Evolutionary conservation across 2,797 vertebrate genomes (phyloP), one percentile per base, ranked within the genome.

Genomic region (Selene dorsalis): DNA sequence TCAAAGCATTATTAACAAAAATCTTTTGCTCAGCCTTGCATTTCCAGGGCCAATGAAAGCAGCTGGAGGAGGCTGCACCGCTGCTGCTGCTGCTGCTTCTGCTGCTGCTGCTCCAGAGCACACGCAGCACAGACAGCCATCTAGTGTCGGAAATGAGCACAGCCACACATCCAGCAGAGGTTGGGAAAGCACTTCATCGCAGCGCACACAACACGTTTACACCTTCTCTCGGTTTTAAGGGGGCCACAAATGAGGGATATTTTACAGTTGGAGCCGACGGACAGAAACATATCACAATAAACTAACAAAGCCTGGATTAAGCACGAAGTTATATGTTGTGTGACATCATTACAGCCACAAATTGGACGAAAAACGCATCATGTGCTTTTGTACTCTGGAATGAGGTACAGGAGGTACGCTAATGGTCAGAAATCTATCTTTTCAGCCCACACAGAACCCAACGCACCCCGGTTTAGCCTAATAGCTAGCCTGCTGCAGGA

Each of bases 41-140:
- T 88, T 90, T 84, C 79, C 84, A 81, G 88, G 88, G 77, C 88
- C 82, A 89, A 82, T 78, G 57, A 74, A 77, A 87, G 85, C 88
- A 74, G 73, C 47, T 17, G 6, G 80, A 55, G 30, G 73, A 75
- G 77, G 57, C 75, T 70, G 77, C 73, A 57, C 64, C 70, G 69
- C 22, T 28, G 67, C 64, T 13, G 69, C 45, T 12, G 69, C 22
- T 28, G 67, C 63, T 13, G 72, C 45, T 12, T 17, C 63, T 71
- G 69, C 22, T 71, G 69, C 22, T 28, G 67, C 64, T 13, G 72
- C 45, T 12, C 18, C 64, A 80, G 6, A 18, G 79, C 88, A 91
- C 28, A 71, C 78, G 50, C 85, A 93, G 94, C 91, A 90, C 89
- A 93, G 85, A 93, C 92, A 93, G 93, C 94, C 95, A 96, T 94